Evolutionary conservation across 1,140 invertebrate genomes (phyloP), one percentile per base, ranked within the genome.

Genomic region (Apocrypta bakeri): DNA sequence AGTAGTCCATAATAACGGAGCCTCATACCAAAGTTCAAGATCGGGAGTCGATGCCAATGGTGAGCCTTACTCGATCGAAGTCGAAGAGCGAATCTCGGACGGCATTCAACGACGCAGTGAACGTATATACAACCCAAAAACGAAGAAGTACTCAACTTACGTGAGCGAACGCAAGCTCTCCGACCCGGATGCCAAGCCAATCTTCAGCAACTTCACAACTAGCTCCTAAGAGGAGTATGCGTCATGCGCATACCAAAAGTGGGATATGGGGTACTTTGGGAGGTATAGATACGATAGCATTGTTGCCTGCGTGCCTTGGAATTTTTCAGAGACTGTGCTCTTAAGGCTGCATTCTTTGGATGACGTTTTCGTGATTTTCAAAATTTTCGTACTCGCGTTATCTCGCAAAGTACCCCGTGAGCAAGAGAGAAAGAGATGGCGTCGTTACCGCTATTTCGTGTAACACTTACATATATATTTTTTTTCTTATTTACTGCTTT

Each of bases 161-260:
- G 48, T 68, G 0, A 88, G 84, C 69, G 88, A 81, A 1, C 33
- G 86, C 6, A 74, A 90, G 48, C 80, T 88, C 2, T 77, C 64
- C 9, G 77, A 86, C 42, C 85, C 87, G 2, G 79, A 83, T 2
- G 84, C 88, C 0, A 81, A 81, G 27, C 89, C 87, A 3, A 84
- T 87, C 27, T 24, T 3, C 69, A 37, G 21, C 29, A 3, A 61
- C 33, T 8, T 25, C 68, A 72, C 42, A 24, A 24, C 72, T 14
- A 68, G 25, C 4, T 9, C 40, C 24, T 79, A 61, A 56, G 33
- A 7, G 1, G 17, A 37, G 48, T n/a, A n/a, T n/a, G 48, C 48
- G 48, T 56, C 48, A 56, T 21, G 48, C 48, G 48, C 48, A 56
- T 56, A 56, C 48, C 48, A 21, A 21, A 56, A 56, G 48, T 7